These are phyloP conservation scores for Drosophila kambysellisi DNA, from an alignment of 2,888 invertebrate genomes.

Conservation along the genomic window DNA sequence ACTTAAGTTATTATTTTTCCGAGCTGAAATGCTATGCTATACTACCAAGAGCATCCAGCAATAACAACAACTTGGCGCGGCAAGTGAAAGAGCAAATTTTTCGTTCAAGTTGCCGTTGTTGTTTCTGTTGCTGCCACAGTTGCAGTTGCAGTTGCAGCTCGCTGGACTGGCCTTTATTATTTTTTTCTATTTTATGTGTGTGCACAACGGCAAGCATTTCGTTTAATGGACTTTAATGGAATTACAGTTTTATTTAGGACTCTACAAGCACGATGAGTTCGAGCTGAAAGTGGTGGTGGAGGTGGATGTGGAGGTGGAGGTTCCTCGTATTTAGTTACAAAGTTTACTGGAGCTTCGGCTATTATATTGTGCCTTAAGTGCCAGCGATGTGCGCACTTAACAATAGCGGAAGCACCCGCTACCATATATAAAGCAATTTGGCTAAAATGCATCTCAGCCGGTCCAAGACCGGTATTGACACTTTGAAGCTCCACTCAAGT, in stretches of 20 bases:
- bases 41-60: constrained; percentile 59
- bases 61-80: constrained; percentile 26
- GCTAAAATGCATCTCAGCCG: constrained; percentile 73
- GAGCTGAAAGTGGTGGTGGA: background rate
- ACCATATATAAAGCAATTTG: constrained; percentile 69
- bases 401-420: constrained; percentile 71
- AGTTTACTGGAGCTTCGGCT: constrained; percentile 76
- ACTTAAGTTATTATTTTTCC: constrained; percentile 80
- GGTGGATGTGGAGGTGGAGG: background rate
- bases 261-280: constrained; percentile 4
- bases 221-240: constrained; percentile 81
- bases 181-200: constrained; percentile 17
- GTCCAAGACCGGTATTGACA: constrained; percentile 66
- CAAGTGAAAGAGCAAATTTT: constrained; percentile 59
- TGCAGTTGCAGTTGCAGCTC: constrained; percentile 49
- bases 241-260: constrained; percentile 76
- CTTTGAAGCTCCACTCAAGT: constrained; percentile 76
- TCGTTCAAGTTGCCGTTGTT: constrained; percentile 47
- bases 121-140: constrained; percentile 30
- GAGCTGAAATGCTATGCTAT: constrained; percentile 67
- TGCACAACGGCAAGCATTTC: constrained; percentile 62
- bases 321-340: constrained; percentile 76
- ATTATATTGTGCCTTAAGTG: constrained; percentile 76
- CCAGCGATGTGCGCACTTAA: constrained; percentile 74
- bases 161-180: constrained; percentile 22